Conservation (phyloP, 35 echinoderm and acorn worm species). For the Apostichopus japonicus region DNA sequence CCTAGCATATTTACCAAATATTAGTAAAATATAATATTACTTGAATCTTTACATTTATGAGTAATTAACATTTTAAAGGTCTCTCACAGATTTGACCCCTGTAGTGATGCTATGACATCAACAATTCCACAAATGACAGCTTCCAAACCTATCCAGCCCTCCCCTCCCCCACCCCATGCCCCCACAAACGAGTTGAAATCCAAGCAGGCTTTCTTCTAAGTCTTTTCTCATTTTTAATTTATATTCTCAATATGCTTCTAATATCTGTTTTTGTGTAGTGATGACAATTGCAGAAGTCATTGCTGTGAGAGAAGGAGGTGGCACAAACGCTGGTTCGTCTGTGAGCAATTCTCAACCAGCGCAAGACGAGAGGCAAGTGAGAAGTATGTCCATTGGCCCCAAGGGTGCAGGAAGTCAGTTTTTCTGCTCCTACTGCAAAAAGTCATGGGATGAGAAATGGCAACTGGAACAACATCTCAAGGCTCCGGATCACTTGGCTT, state of each 20-base stretch:
- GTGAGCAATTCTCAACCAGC: not conserved
- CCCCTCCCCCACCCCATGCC: no score
- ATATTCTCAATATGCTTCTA: not conserved
- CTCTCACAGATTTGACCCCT: no score
- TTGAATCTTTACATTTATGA: no score
- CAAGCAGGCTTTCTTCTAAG: no score
- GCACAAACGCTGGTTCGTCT: not conserved
- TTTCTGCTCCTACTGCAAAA: not conserved
- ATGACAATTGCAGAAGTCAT: slow-evolving; percentile 34
- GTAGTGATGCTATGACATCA: no score
- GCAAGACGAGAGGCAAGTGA: not conserved
- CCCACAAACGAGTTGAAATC: no score
- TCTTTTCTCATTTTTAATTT: no score
- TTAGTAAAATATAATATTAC: no score
- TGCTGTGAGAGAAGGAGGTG: not conserved
- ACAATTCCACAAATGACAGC: no score
- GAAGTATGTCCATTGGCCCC: not conserved
- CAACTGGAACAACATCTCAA: slow-evolving; percentile 17
- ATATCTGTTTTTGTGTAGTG: slow-evolving; percentile 17
- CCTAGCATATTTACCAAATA: no score
- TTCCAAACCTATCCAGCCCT: no score
- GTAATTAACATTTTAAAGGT: no score
- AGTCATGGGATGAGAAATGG: slow-evolving; percentile 7
- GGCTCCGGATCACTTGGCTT: slow-evolving; percentile 61
- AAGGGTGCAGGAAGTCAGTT: not conserved